Evolutionary conservation across 2,113 vertebrate species (phyloP), one percentile per base, ranked within the genome.

Genomic region (Varanus komodoensis): DNA sequence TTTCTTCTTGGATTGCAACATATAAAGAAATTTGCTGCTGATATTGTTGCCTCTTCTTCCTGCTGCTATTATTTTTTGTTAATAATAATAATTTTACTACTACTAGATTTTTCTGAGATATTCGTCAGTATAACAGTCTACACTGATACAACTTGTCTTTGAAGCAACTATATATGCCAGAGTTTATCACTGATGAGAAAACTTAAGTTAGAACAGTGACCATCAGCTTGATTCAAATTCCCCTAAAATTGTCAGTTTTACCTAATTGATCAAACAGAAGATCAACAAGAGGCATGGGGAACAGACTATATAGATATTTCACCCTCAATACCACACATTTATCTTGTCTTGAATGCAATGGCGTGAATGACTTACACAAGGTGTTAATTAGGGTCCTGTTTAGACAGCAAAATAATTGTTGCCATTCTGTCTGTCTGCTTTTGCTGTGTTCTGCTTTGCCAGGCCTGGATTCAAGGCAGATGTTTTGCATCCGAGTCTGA

Each of bases 211-310:
- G 11, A 34, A 23, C 69, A 77, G 29, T 84, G 88, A 84, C 57
- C 29, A 38, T 78, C 57, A 38, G 14, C 17, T 52, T 77, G 73
- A 15, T 7, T 69, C 11, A 34, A 84, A 78, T 71, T 32, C 75
- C 50, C 38, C 48, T 64, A 50, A 79, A 77, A 80, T 80, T 90
- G 83, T 57, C 89, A 57, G 27, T 38, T 71, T 69, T 50, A 69
- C 50, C n/a, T 90, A 90, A 86, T 80, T 86, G 74, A 64, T 71
- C 77, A 85, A 89, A 85, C 82, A 85, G 61, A 89, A 85, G 82
- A 84, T 77, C 82, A 52, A 15, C 7, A 11, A 68, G 83, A 57
- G 64, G n/a, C 74, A 54, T 69, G n/a, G 67, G 38, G 86, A 57
- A 15, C 29, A 50, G 38, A 23, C 50, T 3, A 19, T 27, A 86